Evolutionary conservation across 2,113 vertebrate species (phyloP).

Genomic region (Panthera leo): DNA sequence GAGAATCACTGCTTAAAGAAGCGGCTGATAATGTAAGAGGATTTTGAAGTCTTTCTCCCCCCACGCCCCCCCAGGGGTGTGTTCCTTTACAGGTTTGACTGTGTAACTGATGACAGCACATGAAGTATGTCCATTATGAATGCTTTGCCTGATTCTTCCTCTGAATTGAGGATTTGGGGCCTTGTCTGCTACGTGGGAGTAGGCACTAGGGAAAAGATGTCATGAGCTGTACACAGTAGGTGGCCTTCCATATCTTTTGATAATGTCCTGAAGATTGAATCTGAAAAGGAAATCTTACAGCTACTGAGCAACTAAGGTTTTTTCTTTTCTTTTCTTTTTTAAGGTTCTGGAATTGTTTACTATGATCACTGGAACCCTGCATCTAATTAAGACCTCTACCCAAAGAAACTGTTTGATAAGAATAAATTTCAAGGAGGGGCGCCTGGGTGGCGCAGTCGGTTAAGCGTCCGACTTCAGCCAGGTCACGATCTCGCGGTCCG

Average conservation of each 20-base stretch:
- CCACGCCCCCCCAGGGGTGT: background rate
- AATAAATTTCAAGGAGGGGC: background rate
- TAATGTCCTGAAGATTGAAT: background rate
- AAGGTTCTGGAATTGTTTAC: background rate
- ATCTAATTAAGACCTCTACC: background rate
- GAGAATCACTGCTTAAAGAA: background rate
- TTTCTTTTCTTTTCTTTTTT: background rate
- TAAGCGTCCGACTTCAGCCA: no score
- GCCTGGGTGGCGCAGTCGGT: no score
- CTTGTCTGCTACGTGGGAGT: background rate
- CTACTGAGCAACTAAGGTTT: background rate
- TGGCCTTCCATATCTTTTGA: constrained; percentile 12
- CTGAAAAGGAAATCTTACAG: background rate
- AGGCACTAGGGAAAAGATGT: background rate
- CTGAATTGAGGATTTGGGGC: background rate
- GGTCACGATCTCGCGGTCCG: no score
- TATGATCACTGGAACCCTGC: background rate
- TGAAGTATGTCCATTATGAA: background rate
- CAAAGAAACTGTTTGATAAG: background rate
- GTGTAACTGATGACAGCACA: background rate
- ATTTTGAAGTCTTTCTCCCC: background rate
- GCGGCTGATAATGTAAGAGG: background rate
- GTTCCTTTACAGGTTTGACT: background rate
- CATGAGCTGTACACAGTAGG: background rate
- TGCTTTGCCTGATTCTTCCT: background rate